phyloP scores from a whole-genome alignment of 2,888 invertebrate species.

The Andrena minutula region DNA sequence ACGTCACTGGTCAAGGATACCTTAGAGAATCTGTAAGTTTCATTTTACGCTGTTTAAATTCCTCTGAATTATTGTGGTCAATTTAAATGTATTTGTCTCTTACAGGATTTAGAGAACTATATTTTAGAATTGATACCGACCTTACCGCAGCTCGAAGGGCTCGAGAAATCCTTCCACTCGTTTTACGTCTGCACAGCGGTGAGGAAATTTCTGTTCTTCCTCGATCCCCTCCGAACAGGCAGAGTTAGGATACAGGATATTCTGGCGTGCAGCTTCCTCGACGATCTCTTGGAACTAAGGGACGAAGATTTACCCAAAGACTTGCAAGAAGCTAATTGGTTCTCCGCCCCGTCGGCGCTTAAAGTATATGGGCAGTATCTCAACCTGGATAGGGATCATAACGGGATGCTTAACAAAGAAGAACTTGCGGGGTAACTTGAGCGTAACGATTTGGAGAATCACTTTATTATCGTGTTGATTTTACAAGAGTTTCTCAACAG shows the following conservation, averaged over 20 bases:
- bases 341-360: slow-evolving; percentile 94
- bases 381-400: slow-evolving; percentile 96
- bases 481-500: slow-evolving; percentile 83
- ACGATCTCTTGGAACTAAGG: slow-evolving; percentile 95
- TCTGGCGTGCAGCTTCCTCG: slow-evolving; percentile 95
- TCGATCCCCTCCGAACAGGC: slow-evolving; percentile 95
- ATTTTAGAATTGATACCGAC: slow-evolving; percentile 97
- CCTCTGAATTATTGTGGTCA: neutral
- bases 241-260: slow-evolving; percentile 96
- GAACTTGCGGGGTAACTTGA: slow-evolving; percentile 91
- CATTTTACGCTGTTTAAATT: neutral
- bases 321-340: slow-evolving; percentile 95
- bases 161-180: slow-evolving; percentile 97
- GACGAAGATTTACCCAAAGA: slow-evolving; percentile 94
- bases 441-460: neutral
- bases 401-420: slow-evolving; percentile 97
- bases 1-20: slow-evolving; percentile 96
- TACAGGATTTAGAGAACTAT: slow-evolving; percentile 96
- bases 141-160: slow-evolving; percentile 94
- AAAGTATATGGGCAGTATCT: slow-evolving; percentile 97
- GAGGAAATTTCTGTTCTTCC: slow-evolving; percentile 97
- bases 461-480: neutral
- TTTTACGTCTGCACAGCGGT: slow-evolving; percentile 99
- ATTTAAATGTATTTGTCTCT: slow-evolving; percentile 24
- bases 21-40: slow-evolving; percentile 91